Conservation (phyloP, 2,113 vertebrate species). For the Spea multiplicata region DNA sequence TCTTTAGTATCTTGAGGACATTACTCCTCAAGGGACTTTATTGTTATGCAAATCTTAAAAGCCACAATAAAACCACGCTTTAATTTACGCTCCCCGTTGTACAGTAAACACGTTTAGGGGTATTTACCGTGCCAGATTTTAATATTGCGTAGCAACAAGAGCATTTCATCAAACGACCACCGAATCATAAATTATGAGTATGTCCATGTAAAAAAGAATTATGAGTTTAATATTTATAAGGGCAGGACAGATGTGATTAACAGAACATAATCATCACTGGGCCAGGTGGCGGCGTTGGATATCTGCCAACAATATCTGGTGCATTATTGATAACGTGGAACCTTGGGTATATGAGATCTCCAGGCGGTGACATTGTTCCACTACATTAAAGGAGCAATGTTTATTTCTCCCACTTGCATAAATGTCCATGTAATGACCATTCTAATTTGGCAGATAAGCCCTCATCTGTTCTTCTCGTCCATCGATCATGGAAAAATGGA, state of each 20-base stretch:
- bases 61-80: constrained; percentile 6
- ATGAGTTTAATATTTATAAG: constrained; percentile 53
- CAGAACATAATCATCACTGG: constrained; percentile 38
- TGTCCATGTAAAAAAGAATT: not conserved
- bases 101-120: not conserved
- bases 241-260: constrained; percentile 33
- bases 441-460: no score
- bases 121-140: not conserved
- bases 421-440: no score
- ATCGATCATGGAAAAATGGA: no score
- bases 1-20: constrained; percentile 2
- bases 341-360: no score
- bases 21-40: constrained; percentile 17
- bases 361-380: no score
- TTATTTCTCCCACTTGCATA: no score
- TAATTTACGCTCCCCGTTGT: not conserved
- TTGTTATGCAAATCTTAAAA: constrained; percentile 31
- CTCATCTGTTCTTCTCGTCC: no score
- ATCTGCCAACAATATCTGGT: constrained; percentile 40
- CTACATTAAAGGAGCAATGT: no score
- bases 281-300: constrained; percentile 62
- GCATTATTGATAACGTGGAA: constrained; percentile 8
- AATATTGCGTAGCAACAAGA: constrained; percentile 1
- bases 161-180: constrained; percentile 51
- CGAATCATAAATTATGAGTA: constrained; percentile 13